Base-by-base conservation (phyloP, 2,797 vertebrate species). In the Bradypodion pumilum region DNA sequence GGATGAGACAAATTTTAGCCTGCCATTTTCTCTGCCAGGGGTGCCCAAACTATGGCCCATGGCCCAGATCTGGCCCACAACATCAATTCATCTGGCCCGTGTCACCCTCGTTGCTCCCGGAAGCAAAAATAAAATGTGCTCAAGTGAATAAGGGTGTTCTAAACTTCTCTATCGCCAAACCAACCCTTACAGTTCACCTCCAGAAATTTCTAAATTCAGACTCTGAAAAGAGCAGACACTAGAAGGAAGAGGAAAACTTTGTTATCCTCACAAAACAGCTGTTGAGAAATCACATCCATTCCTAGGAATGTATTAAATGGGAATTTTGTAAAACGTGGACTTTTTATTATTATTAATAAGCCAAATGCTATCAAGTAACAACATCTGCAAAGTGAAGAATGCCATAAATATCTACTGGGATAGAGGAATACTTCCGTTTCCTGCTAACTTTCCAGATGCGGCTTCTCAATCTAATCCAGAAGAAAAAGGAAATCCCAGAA, bases 381-480 rank as follows among this genome's bases (percentile, higher is more conserved):
- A 77, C 80, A 70, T 76, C 0, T 23, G 32, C 80, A 62, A 40
- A 84, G 37, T 75, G 75, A 84, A 13, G 40, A 87, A 87, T 5
- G 25, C 46, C 68, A 65, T 78, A 83, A 89, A 82, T 83, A 70
- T 86, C 76, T 83, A 9, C 0, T 9, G 32, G 37, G 86, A 87
- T 19, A 0, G 46, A 49, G 72, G 52, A 88, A 86, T 5, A n/a
- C 4, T 80, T 86, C 85, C 81, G 74, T 78, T 56, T 0, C 13
- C 62, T 75, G 76, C 42, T 80, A 81, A 3, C 40, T 81, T 88
- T 88, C 32, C 82, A 88, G 88, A 81, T 25, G 52, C 4, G 87
- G 42, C 29, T 32, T 89, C 19, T 35, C 66, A 80, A 27, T 70
- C 91, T 87, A 70, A 90, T 78, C 78, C 81, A 82, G 77, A n/a